phyloP scores from a whole-genome alignment of 2,888 invertebrate species.

The Limnephilus auricula region DNA sequence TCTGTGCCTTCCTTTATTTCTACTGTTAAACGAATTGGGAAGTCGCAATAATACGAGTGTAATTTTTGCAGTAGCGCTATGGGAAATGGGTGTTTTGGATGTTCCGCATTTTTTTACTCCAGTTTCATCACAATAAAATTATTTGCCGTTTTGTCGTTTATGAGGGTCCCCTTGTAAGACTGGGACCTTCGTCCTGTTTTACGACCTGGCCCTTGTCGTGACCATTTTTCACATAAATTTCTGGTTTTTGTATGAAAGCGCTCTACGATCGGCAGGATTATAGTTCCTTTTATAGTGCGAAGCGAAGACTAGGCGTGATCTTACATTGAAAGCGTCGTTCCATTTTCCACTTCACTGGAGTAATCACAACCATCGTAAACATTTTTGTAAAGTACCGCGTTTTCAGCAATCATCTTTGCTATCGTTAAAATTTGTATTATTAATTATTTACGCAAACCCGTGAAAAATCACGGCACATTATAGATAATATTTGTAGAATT shows the following conservation, averaged over 20 bases:
- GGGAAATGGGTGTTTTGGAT: neutral
- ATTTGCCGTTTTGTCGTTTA: conserved; percentile 48
- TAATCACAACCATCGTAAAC: neutral
- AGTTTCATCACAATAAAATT: conserved; percentile 51
- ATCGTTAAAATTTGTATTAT: neutral
- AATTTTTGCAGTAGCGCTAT: neutral
- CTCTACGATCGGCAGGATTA: conserved; percentile 20
- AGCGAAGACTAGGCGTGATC: neutral
- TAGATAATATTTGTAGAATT: no score
- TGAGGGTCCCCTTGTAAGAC: conserved; percentile 36
- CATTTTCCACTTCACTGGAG: neutral
- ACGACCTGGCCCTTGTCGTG: conserved; percentile 41
- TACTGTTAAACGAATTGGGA: neutral
- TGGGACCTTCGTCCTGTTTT: conserved; percentile 47
- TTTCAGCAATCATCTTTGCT: neutral
- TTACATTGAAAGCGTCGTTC: neutral
- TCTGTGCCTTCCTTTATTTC: neutral
- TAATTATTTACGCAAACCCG: no score
- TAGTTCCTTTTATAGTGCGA: conserved; percentile 16
- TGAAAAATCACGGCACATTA: no score
- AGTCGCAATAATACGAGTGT: no score
- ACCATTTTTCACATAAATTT: conserved; percentile 57
- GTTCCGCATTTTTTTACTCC: neutral
- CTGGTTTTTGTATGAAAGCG: conserved; percentile 19
- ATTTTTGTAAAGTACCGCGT: neutral